Evolutionary conservation across 2,888 invertebrate species (phyloP), one percentile per base, ranked within the genome.

Genomic region (Dryocosmus kuriphilus): DNA sequence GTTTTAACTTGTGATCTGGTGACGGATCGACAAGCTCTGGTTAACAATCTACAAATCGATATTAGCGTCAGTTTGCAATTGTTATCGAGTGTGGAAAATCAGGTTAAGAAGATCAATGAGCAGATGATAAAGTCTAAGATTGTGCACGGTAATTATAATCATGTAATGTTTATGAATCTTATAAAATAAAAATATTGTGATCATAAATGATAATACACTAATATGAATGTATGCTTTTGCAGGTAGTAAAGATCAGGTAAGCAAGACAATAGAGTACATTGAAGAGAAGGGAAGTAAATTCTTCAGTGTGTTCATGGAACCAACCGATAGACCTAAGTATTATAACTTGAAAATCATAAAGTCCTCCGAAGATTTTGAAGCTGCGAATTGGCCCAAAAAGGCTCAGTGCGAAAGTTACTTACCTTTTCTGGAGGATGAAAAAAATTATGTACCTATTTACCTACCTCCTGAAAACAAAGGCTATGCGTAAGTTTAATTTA

Each of bases 391-490:
- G 89, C 86, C 88, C n/a, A 83, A 81, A 41, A 77, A 85, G 35
- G 79, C 81, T 14, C 85, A 86, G 27, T 89, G 89, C 76, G 81
- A 84, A 61, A 85, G 79, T 22, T 83, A 83, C 60, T 80, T 81
- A 67, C 77, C 84, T 32, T 77, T 83, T 32, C 32, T 82, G 6
- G 75, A 77, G 14, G 85, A 88, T 63, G 83, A 83, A 19, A 86
- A 85, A 46, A 83, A 85, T 78, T 88, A 95, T 82, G 93, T 95
- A 75, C 95, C 95, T 19, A 93, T 95, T 22, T 96, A 95, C 91
- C 91, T 96, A 86, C 94, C 96, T 0, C 95, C 96, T 77, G 96
- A 96, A 90, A 96, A 96, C 90, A 96, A 96, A 89, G 96, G 96
- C 77, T 94, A 94, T 89, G 93, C 94, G 96, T 96, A 92, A 93